Evolutionary conservation across 2,888 invertebrate species (phyloP).

Genomic region (Meganola albula): DNA sequence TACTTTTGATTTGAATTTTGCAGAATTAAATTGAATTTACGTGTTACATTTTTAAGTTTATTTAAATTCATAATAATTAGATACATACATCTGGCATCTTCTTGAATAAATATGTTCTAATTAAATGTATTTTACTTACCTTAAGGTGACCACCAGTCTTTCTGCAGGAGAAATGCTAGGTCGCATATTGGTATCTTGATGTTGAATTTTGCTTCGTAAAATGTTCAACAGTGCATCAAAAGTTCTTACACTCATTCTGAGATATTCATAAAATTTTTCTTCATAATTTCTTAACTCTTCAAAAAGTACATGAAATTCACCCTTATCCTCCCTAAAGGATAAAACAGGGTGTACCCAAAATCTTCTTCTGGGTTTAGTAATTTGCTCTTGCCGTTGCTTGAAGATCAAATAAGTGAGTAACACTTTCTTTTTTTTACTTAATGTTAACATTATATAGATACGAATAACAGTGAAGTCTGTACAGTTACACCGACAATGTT

Average conservation of each 20-base stretch:
- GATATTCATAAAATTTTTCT: constrained; percentile 10
- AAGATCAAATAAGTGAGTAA: too few relatives aligned
- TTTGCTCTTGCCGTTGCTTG: too few relatives aligned
- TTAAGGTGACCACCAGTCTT: constrained; percentile 25
- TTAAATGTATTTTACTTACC: constrained; percentile 12
- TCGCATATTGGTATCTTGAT: constrained; percentile 24
- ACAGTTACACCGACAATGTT: constrained; percentile 3
- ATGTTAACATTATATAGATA: too few relatives aligned
- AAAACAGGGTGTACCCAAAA: not conserved
- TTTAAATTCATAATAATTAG: not conserved
- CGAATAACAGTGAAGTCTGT: constrained; percentile 3
- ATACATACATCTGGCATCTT: too few relatives aligned
- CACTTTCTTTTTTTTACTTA: too few relatives aligned
- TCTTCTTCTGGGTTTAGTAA: too few relatives aligned
- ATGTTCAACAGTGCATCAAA: constrained; percentile 8
- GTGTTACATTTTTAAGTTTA: not conserved
- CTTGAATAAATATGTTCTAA: too few relatives aligned
- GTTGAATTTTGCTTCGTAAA: constrained; percentile 15
- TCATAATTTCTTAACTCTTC: constrained; percentile 9
- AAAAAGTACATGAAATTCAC: constrained; percentile 2
- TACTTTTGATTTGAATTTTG: not conserved
- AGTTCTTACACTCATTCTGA: constrained; percentile 9
- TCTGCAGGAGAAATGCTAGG: constrained; percentile 21
- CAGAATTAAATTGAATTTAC: not conserved
- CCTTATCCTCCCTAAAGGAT: not conserved